Evolutionary conservation across 2,113 vertebrate species (phyloP).

Genomic region (Prietella phreatophila): DNA sequence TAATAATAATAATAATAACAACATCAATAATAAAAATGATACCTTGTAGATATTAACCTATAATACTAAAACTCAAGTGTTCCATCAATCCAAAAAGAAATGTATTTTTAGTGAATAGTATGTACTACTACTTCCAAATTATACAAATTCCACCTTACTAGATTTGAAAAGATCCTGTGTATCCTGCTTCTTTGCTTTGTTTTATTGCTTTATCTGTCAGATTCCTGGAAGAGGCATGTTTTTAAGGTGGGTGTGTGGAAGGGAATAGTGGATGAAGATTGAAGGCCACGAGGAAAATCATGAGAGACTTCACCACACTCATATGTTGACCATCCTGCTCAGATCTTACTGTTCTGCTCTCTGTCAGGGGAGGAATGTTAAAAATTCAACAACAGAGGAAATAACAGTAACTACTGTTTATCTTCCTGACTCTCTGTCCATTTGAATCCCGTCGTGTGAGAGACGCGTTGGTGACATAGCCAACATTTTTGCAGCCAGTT

Average conservation of each 20-base stretch:
- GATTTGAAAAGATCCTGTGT: background rate
- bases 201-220: constrained; percentile 21
- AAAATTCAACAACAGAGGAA: constrained; percentile 37
- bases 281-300: background rate
- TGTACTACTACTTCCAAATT: background rate
- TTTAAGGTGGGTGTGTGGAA: background rate
- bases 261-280: constrained; percentile 15
- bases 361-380: constrained; percentile 30
- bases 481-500: background rate
- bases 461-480: background rate
- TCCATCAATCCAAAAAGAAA: background rate
- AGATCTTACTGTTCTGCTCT: constrained; percentile 36
- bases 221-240: constrained; percentile 16
- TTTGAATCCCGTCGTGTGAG: background rate
- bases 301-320: constrained; percentile 12
- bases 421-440: constrained; percentile 25
- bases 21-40: background rate
- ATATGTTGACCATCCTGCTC: constrained; percentile 29
- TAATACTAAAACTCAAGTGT: background rate
- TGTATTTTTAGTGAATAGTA: background rate
- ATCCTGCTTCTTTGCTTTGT: background rate
- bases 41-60: background rate
- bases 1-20: background rate
- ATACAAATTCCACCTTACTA: background rate
- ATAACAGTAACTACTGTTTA: constrained; percentile 43